Percentiles rank a stretch among this genome's conserved stretches.
Evolutionary conservation across 1,140 invertebrate genomes (phyloP).

Genomic region (Drosophila ironensis): DNA sequence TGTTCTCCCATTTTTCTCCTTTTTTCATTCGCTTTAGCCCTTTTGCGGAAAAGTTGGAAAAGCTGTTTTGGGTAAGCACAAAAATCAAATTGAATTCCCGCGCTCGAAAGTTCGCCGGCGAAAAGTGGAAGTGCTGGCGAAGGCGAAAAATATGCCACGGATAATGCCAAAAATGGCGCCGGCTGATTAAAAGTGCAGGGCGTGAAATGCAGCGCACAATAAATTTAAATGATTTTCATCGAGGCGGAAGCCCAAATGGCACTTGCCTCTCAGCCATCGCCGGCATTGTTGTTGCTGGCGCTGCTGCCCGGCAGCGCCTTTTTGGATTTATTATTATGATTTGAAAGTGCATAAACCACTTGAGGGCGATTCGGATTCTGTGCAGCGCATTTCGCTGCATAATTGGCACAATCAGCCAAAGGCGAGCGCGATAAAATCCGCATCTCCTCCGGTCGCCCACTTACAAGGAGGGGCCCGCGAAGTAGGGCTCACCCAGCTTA

Average conservation of each 20-base stretch:
- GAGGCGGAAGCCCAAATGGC: slow-evolving; percentile 73
- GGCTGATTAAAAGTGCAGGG: slow-evolving; percentile 74
- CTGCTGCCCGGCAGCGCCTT: slow-evolving; percentile 46
- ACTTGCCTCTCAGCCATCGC: slow-evolving; percentile 52
- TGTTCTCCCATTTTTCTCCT: neutral
- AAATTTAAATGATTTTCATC: slow-evolving; percentile 75
- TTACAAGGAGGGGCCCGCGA: no score
- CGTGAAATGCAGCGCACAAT: slow-evolving; percentile 74
- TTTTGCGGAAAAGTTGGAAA: slow-evolving; percentile 22
- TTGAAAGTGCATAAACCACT: slow-evolving; percentile 78
- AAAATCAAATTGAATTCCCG: slow-evolving; percentile 53
- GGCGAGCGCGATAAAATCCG: slow-evolving; percentile 68
- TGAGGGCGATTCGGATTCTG: slow-evolving; percentile 61
- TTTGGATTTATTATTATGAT: slow-evolving; percentile 77
- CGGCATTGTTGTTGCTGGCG: slow-evolving; percentile 17
- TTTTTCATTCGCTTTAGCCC: neutral
- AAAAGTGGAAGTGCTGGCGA: neutral
- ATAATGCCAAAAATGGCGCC: slow-evolving; percentile 52
- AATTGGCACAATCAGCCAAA: slow-evolving; percentile 77
- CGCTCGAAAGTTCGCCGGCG: slow-evolving; percentile 27
- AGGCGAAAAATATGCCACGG: slow-evolving; percentile 20
- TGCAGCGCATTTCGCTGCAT: slow-evolving; percentile 69
- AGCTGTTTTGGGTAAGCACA: slow-evolving; percentile 27
- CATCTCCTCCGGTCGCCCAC: slow-evolving; percentile 18
- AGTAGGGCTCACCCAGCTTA: no score